Base-by-base conservation (phyloP, 2,113 vertebrate species). In the Buteo buteo region DNA sequence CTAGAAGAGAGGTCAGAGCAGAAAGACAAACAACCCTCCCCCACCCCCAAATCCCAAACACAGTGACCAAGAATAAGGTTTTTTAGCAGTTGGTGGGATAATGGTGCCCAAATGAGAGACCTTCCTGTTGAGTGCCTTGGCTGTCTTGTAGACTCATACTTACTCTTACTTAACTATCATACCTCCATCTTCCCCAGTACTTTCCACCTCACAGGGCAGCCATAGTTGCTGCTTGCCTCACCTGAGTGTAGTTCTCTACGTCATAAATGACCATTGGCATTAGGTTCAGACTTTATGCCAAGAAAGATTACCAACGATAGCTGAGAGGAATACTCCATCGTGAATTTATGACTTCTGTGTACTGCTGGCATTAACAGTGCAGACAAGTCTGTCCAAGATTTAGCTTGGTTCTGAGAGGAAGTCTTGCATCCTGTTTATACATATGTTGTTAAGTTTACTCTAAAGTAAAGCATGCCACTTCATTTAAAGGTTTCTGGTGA, bases 131-230 rank as follows among this genome's bases (percentile, higher is more conserved):
- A 45, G 22, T 42, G 22, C 38, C 58, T 54, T 16, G 44, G 10
- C 21, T 59, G 5, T 54, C 14, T 69, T 67, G 25, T 29, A 32
- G n/a, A 13, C 7, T 81, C 9, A 6, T 26, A 29, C 26, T 69
- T 54, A n/a, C 6, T 72, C 38, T 72, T 72, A 22, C 34, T 47
- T n/a, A 72, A 28, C 25, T 45, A 2, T n/a, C 2, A 0, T n/a
- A 34, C 42, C 49, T 89, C 20, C 20, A 12, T 72, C 36, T 3
- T 83, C 7, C 8, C 5, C 28, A 45, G 25, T 49, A 13, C 47
- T 55, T 77, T 66, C 21, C 11, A 6, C 25, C 38, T 77, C 32
- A 29, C 45, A 49, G 42, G 47, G n/a, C 72, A 72, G 28, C 31
- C 13, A 21, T 3, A 44, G 32, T 54, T 62, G 61, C 40, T 14